These are phyloP conservation scores for Telmatochromis bifrenatus DNA, from an alignment of 2,113 vertebrate genomes.

Conservation along the genomic window DNA sequence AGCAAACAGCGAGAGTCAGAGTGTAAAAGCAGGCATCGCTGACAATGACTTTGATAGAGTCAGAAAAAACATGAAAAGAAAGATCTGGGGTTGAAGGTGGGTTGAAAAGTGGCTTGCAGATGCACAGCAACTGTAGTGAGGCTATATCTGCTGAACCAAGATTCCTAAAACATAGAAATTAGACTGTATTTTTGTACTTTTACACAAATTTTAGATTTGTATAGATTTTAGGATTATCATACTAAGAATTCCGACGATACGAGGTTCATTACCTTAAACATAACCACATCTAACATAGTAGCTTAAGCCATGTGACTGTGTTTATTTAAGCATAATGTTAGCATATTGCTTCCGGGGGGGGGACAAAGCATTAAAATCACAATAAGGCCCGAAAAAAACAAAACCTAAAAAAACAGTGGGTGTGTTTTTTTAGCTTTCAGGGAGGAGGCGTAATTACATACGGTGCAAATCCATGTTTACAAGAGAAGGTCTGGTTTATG, in stretches of 20 bases:
- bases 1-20: background rate
- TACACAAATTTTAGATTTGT: background rate
- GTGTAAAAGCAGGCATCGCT: background rate
- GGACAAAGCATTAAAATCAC: background rate
- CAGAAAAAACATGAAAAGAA: background rate
- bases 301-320: background rate
- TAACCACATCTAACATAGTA: background rate
- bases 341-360: background rate
- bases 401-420: background rate
- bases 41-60: background rate
- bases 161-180: background rate
- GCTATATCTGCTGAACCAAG: background rate
- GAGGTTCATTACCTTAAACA: background rate
- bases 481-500: background rate
- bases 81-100: background rate
- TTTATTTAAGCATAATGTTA: background rate
- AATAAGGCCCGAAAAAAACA: background rate
- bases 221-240: background rate
- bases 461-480: background rate
- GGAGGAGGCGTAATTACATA: constrained; percentile 2
- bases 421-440: background rate
- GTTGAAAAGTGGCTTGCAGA: background rate
- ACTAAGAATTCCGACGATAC: background rate
- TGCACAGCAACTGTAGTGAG: background rate
- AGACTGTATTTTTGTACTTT: background rate